These are phyloP conservation scores for Sussaba pulchella DNA, from an alignment of 2,888 invertebrate species.

Conservation along the genomic window DNA sequence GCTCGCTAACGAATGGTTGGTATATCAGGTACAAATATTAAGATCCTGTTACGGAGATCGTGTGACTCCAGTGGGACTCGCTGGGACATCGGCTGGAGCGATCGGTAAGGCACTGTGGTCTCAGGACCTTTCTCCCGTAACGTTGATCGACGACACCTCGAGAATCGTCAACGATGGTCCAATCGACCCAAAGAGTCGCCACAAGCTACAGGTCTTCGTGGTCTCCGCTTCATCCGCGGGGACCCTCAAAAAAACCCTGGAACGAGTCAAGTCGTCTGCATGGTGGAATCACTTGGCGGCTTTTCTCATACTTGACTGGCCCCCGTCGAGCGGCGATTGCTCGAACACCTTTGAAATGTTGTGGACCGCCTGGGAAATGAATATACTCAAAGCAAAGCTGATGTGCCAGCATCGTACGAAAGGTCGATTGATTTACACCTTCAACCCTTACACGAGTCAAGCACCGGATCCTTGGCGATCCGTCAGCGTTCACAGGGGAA, in stretches of 20 bases:
- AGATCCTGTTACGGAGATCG: slow-evolving; percentile 3
- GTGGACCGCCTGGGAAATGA: slow-evolving; percentile 60
- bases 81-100: not conserved
- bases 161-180: too few species aligned
- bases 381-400: slow-evolving; percentile 64
- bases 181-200: not conserved
- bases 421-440: slow-evolving; percentile 62
- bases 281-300: slow-evolving; percentile 7
- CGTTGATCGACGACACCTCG: too few species aligned
- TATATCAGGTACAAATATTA: slow-evolving; percentile 16
- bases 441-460: slow-evolving; percentile 66
- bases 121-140: too few species aligned
- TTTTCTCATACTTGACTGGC: not conserved
- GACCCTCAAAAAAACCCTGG: not conserved
- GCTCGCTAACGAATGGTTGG: not conserved
- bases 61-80: slow-evolving; percentile 8
- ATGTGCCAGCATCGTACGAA: slow-evolving; percentile 57
- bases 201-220: not conserved
- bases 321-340: slow-evolving; percentile 44
- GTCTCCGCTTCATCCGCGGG: not conserved
- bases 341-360: slow-evolving; percentile 51
- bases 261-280: not conserved
- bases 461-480: slow-evolving; percentile 63
- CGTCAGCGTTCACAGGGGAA: slow-evolving; percentile 2
- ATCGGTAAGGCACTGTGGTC: not conserved